Percentiles rank a stretch among this genome's conserved stretches.
phyloP scores from a whole-genome alignment of 1,140 invertebrate genomes.

The Drosophila insularis region DNA sequence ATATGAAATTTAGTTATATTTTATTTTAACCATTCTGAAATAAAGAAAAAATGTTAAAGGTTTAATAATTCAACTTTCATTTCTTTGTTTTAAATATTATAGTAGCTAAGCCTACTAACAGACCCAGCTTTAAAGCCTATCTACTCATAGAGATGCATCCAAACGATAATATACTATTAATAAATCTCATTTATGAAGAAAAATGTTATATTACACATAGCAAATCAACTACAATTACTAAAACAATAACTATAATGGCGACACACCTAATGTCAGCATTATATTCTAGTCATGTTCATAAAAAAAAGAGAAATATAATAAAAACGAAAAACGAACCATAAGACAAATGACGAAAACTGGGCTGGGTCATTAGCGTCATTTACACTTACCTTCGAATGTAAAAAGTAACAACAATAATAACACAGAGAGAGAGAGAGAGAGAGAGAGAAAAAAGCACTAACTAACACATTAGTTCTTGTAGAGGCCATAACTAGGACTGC shows the following conservation, averaged over 20 bases:
- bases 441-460: neutral
- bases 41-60: no score
- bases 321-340: conserved; percentile 13
- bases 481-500: conserved; percentile 33
- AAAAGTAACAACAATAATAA: conserved; percentile 2
- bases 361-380: conserved; percentile 78
- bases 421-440: no score
- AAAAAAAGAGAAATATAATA: conserved; percentile 13
- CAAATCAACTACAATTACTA: conserved; percentile 47
- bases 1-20: no score
- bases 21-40: no score
- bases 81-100: no score
- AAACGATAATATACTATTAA: no score
- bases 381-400: conserved; percentile 62
- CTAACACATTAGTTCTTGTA: conserved; percentile 19
- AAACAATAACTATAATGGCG: conserved; percentile 5
- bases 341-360: conserved; percentile 77
- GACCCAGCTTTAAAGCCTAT: no score
- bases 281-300: conserved; percentile 11
- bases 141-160: no score
- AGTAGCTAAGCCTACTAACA: no score
- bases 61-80: no score
- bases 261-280: conserved; percentile 18
- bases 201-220: conserved; percentile 54
- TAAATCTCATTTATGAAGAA: conserved; percentile 9